A percentile compares a stretch with the other conserved stretches of the same genome.
Evolutionary conservation across 1,140 invertebrate genomes (phyloP).

Genomic region (Drosophila tsacasi): DNA sequence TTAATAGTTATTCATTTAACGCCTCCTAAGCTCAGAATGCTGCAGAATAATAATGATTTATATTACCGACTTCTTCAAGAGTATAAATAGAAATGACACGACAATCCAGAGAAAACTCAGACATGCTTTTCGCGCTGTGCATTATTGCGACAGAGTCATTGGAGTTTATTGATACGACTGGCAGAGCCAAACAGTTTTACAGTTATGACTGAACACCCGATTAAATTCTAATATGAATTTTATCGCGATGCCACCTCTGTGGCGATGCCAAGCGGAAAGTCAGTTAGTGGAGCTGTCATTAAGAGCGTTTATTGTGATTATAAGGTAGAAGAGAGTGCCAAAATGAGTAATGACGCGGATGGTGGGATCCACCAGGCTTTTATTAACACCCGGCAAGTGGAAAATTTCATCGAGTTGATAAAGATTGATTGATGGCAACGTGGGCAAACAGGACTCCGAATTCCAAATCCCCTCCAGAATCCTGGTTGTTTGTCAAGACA

Average conservation of each 20-base stretch:
- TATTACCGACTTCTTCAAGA: neutral
- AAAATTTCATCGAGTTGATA: conserved; percentile 68
- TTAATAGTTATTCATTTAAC: neutral
- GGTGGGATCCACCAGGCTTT: conserved; percentile 41
- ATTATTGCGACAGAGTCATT: conserved; percentile 47
- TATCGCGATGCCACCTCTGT: conserved; percentile 50
- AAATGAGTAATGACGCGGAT: conserved; percentile 60
- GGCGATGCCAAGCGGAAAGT: conserved; percentile 46
- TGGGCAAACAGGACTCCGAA: neutral
- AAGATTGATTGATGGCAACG: conserved; percentile 71
- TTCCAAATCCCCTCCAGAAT: conserved; percentile 8
- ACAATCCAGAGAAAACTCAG: neutral
- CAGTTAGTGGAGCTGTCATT: conserved; percentile 55
- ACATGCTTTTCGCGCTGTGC: conserved; percentile 3
- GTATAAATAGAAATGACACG: neutral
- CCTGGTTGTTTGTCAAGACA: conserved; percentile 57
- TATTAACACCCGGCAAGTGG: conserved; percentile 69
- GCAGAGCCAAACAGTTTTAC: conserved; percentile 61
- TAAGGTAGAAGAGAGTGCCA: conserved; percentile 41
- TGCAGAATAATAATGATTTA: too few species aligned
- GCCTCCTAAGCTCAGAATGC: neutral
- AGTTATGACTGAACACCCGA: conserved; percentile 73
- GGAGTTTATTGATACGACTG: conserved; percentile 67
- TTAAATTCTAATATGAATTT: conserved; percentile 81
- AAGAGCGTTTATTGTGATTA: conserved; percentile 74